These are phyloP conservation scores for Falco novaeseelandiae DNA, from an alignment of 2,797 vertebrate genomes.

Conservation along the genomic window DNA sequence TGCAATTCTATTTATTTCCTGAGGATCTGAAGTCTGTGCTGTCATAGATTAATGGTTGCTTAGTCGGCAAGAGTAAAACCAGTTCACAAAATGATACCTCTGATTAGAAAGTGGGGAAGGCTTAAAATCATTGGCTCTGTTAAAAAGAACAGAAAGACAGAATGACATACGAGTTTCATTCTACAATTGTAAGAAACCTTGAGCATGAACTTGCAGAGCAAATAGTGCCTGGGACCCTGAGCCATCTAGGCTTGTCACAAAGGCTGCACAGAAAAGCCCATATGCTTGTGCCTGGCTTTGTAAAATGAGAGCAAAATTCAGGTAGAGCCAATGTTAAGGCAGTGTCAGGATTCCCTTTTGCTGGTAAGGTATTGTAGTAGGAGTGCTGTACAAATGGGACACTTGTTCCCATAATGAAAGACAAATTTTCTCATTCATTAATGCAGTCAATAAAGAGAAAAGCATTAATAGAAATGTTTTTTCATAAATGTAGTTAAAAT, in stretches of 20 bases:
- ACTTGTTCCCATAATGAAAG: background rate
- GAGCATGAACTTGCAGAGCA: background rate
- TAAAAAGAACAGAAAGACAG: background rate
- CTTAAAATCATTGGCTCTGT: background rate
- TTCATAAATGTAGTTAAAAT: background rate
- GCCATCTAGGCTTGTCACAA: background rate
- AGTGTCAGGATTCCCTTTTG: background rate
- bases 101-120: background rate
- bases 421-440: background rate
- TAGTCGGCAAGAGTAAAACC: background rate
- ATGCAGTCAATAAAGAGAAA: background rate
- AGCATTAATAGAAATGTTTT: background rate
- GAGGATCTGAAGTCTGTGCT: background rate
- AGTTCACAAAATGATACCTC: background rate
- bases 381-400: background rate
- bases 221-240: background rate
- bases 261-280: background rate
- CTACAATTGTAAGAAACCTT: background rate
- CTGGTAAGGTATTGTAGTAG: rapidly evolving
- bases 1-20: background rate
- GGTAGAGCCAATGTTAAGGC: background rate
- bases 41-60: background rate
- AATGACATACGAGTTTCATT: background rate
- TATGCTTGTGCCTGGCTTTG: background rate
- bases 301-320: background rate